Conservation (phyloP, 2,113 vertebrate genomes). For the Pleuronectes platessa region DNA sequence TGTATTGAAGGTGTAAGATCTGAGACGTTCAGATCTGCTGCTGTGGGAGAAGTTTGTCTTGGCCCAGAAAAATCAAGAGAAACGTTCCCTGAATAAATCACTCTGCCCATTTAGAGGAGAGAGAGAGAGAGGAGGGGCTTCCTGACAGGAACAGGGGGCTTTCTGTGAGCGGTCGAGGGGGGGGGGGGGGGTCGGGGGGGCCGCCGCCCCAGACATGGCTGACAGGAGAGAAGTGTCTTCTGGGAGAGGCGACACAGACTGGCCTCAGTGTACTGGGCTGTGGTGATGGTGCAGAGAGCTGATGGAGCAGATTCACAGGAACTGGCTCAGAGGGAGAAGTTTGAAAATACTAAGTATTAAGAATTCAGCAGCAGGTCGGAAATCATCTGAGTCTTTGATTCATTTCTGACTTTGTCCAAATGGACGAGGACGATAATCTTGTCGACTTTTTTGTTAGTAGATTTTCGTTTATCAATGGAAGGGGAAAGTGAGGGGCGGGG, state of each 20-base stretch:
- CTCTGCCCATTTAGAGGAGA: slow-evolving; percentile 58
- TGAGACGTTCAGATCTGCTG: slow-evolving; percentile 48
- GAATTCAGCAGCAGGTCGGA: too few relatives aligned
- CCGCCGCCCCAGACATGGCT: slow-evolving; percentile 28
- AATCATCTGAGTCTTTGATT: too few relatives aligned
- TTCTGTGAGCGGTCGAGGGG: slow-evolving; percentile 65
- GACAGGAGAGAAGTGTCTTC: slow-evolving; percentile 43
- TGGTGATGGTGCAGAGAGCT: slow-evolving; percentile 12
- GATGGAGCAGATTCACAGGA: background rate
- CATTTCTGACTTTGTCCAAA: too few relatives aligned
- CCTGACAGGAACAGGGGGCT: slow-evolving; percentile 77
- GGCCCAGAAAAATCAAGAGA: slow-evolving; percentile 30
- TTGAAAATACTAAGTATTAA: too few relatives aligned
- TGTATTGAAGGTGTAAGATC: slow-evolving; percentile 29
- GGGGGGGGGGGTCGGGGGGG: slow-evolving; percentile 4
- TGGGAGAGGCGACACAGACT: slow-evolving; percentile 47
- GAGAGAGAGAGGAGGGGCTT: slow-evolving; percentile 46
- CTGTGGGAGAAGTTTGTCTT: slow-evolving; percentile 61
- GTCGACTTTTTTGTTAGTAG: background rate
- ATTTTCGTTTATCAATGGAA: background rate
- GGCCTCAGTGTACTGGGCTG: slow-evolving; percentile 55
- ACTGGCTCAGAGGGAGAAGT: too few relatives aligned
- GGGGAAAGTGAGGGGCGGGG: background rate
- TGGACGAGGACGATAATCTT: too few relatives aligned
- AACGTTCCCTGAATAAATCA: slow-evolving; percentile 52